phyloP scores from a whole-genome alignment of 2,113 vertebrate genomes.

The Petromus typicus region DNA sequence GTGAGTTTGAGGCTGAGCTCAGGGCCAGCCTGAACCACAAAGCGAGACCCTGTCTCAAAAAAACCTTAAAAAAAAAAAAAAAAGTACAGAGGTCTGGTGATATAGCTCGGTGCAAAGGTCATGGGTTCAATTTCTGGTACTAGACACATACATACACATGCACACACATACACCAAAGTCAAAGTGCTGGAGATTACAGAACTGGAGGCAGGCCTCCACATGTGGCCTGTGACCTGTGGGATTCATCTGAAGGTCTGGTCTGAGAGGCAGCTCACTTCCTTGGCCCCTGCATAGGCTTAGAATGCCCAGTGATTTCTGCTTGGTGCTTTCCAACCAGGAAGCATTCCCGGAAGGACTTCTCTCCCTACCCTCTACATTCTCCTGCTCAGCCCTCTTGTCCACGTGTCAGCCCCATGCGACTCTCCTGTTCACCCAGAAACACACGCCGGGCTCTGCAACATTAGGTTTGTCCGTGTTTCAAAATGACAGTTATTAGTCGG shows the following conservation, averaged over 20 bases:
- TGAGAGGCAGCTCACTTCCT: not conserved
- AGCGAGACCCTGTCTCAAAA: too few relatives aligned
- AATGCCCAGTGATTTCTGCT: not conserved
- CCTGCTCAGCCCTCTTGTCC: not conserved
- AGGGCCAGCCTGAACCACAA: too few relatives aligned
- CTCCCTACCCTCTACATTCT: not conserved
- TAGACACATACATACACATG: not conserved
- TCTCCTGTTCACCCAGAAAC: rapidly evolving
- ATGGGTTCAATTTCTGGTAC: not conserved
- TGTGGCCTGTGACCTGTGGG: not conserved
- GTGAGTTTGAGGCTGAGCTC: too few relatives aligned
- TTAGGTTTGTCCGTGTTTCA: not conserved
- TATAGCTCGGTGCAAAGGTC: not conserved
- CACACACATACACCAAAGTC: not conserved
- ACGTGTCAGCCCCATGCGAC: not conserved
- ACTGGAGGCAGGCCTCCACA: not conserved
- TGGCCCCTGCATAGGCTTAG: not conserved
- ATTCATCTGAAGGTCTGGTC: not conserved
- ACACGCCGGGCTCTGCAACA: not conserved
- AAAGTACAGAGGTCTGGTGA: not conserved
- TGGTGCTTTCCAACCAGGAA: not conserved
- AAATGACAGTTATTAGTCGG: not conserved
- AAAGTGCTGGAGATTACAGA: not conserved
- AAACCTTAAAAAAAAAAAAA: too few relatives aligned
- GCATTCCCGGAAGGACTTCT: not conserved